Percentiles rank a stretch among this genome's conserved stretches.
Conservation (phyloP, 1,140 invertebrate genomes). For the Cherax destructor region DNA sequence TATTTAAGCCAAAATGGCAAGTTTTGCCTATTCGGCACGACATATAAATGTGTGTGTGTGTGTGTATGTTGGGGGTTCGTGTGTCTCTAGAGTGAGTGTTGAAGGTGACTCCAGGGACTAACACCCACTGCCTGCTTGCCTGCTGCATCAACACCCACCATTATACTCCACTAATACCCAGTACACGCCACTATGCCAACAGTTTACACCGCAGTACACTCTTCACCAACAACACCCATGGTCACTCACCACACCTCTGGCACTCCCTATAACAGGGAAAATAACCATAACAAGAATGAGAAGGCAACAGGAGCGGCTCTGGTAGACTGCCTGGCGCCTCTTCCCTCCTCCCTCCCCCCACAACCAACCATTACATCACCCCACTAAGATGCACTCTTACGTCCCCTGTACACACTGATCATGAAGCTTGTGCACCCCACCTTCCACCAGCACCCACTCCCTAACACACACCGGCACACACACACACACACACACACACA, state of each 20-base stretch:
- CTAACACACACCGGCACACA: no score
- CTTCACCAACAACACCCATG: no score
- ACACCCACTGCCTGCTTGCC: neutral
- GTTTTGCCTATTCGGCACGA: no score
- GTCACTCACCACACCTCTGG: no score
- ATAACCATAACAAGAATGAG: no score
- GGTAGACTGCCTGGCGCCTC: slow-evolving; percentile 31
- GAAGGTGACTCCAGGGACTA: slow-evolving; percentile 13
- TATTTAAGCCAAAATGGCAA: no score
- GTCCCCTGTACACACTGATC: neutral
- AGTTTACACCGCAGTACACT: no score
- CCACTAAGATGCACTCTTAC: neutral
- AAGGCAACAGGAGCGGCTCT: neutral
- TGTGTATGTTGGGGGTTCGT: no score
- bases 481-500: no score
- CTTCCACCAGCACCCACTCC: neutral
- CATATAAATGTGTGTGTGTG: no score
- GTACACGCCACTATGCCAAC: neutral
- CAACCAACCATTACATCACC: neutral
- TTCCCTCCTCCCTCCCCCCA: no score
- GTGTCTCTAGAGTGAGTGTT: neutral
- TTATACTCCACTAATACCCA: neutral
- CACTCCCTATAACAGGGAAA: no score
- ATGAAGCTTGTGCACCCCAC: neutral
- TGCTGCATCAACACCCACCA: neutral